Base-by-base conservation (phyloP, 2,888 invertebrate species). In the Arctia plantaginis region DNA sequence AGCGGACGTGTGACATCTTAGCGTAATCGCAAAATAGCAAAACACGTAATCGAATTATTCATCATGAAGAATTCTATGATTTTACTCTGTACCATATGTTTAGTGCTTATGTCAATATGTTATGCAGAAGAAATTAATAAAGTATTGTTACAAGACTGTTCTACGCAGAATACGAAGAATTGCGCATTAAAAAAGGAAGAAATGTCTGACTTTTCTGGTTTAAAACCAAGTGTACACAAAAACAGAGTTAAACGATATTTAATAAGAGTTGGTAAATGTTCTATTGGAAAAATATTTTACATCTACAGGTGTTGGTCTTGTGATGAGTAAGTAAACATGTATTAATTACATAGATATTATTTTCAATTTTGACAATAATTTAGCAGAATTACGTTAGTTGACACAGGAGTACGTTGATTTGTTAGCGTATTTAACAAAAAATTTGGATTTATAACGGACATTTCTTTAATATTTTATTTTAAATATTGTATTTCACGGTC, bases 271-370 rank as follows among this genome's bases (percentile, higher is more conserved):
- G 73, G 73, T 6, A 73, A 68, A 64, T 73, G 73, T 64, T 33
- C 73, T 6, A 18, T 64, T 20, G 35, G 47, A 33, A 68, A 47
- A 62, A 35, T 62, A 27, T 72, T 67, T 59, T 72, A 67, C 27
- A 41, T 47, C 10, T 39, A 67, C 20, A 67, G 30, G 44, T 72
- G 72, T 62, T 67, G 55, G 30, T 12, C 67, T 30, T 72, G 72
- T 67, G 33, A 67, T 23, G 55, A 72, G 72, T 72, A 59, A 72
- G 72, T 72, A 67, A 51, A 69, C 30, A 47, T 30, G 3, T 66
- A n/a, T 41, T 41, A 39, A 39, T 39, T 39, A 39, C 15, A 3
- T 44, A 44, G 8, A n/a, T 8, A 47, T 47, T 47, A 47, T 0
- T 47, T 47, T 1, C 23, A 51, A 51, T 23, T 66, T 39, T n/a